Evolutionary conservation across 92 coral and sea anemone genomes (phyloP).

Genomic region (Bergia sp.): DNA sequence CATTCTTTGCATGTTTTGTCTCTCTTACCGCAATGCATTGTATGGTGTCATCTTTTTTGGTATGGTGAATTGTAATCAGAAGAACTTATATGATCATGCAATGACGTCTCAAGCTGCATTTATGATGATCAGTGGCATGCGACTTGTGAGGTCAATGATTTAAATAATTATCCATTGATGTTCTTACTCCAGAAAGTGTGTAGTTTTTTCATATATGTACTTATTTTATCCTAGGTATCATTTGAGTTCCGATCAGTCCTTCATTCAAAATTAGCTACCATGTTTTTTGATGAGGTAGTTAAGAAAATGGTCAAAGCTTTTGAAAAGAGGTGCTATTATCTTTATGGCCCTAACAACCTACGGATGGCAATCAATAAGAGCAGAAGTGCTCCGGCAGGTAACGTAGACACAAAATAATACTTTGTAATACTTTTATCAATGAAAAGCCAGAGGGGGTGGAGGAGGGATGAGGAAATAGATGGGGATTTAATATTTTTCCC

Average conservation of each 20-base stretch:
- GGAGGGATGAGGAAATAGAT: too few species aligned
- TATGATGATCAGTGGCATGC: too few species aligned
- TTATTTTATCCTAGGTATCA: constrained; percentile 65
- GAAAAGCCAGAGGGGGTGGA: too few species aligned
- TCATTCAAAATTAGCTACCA: constrained; percentile 89
- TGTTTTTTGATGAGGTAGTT: constrained; percentile 98
- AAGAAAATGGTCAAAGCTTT: constrained; percentile 97
- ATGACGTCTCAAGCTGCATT: too few species aligned
- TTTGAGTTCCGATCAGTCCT: constrained; percentile 93
- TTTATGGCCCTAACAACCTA: constrained; percentile 90
- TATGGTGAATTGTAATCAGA: too few species aligned
- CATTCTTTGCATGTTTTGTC: too few species aligned
- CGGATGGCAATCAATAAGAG: constrained; percentile 53
- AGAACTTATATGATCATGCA: too few species aligned
- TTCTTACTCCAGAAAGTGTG: not conserved
- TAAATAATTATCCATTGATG: too few species aligned
- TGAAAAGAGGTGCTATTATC: constrained; percentile 88
- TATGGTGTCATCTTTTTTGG: too few species aligned
- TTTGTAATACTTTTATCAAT: too few species aligned
- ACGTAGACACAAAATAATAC: not conserved
- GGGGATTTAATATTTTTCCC: too few species aligned
- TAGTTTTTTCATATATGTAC: not conserved
- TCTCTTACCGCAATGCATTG: too few species aligned
- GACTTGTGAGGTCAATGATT: not conserved
- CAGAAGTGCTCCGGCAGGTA: constrained; percentile 79